Evolutionary conservation across 2,797 vertebrate species (phyloP), one percentile per base, ranked within the genome.

Genomic region (Hyperoplus immaculatus): DNA sequence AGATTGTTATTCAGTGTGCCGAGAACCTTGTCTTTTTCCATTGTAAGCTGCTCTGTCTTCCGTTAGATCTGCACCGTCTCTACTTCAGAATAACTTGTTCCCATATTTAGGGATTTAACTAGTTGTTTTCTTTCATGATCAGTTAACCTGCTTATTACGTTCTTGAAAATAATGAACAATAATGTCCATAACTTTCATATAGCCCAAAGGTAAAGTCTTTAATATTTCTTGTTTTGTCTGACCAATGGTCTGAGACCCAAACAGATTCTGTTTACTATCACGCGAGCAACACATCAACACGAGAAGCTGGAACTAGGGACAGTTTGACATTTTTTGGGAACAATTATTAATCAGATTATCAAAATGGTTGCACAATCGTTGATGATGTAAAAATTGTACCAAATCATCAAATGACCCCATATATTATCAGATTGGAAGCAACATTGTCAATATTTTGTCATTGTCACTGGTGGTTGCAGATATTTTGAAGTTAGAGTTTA

Each of bases 31-130:
- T 67, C 4, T 36, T 62, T 74, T 59, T 55, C 38, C 53, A 69
- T 18, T 64, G 18, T 53, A 8, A 46, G 55, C 39, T 36, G 47
- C 43, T 61, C 14, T 64, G 21, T n/a, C 47, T 57, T 63, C 8
- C 15, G 41, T 61, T 46, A 9, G 2, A 56, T 57, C 8, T 39
- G 45, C 4, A 18, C 6, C 0, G 0, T 18, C 43, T 56, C 41
- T 43, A 15, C 15, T 72, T 58, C 18, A 75, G 51, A 49, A 78
- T n/a, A 14, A 21, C 13, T 36, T 38, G 39, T 53, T 13, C 6
- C 13, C 6, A 43, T 1, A 49, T 64, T 58, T 70, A 46, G 39
- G 12, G 9, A 9, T 69, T 47, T 39, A 57, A 50, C 15, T 47
- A 3, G 47, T 13, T 29, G 29, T 14, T 41, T n/a, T 39, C n/a